A percentile compares a stretch with the other conserved stretches of the same genome.
Evolutionary conservation across 1,140 invertebrate species (phyloP).

Genomic region (Cryptotermes secundus): DNA sequence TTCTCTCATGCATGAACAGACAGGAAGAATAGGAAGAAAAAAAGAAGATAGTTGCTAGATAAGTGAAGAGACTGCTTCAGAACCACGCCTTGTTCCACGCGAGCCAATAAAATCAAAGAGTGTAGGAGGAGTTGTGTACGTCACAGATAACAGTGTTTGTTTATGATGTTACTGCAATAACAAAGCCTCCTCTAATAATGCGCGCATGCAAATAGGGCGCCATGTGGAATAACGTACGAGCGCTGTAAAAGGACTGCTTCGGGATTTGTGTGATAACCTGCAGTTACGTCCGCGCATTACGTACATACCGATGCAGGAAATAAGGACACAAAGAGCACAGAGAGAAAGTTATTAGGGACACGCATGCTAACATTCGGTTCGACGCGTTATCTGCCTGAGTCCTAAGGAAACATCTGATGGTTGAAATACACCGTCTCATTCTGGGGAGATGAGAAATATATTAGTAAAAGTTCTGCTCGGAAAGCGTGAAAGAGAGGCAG

Average conservation of each 20-base stretch:
- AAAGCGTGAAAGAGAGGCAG: no score
- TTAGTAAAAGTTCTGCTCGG: no score
- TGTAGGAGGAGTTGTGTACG: not conserved
- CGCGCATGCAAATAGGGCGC: not conserved
- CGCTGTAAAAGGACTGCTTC: not conserved
- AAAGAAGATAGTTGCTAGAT: not conserved
- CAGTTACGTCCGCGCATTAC: not conserved
- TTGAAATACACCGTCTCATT: no score
- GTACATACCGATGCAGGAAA: not conserved
- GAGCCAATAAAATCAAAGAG: not conserved
- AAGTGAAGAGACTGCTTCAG: not conserved
- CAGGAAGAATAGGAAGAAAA: not conserved
- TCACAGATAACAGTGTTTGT: slow-evolving; percentile 3
- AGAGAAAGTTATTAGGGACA: no score
- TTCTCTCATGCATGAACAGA: slow-evolving; percentile 11
- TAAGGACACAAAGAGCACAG: not conserved
- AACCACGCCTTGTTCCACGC: slow-evolving; percentile 1
- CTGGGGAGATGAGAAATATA: no score
- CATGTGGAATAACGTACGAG: not conserved
- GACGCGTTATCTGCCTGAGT: no score
- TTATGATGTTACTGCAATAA: slow-evolving; percentile 7
- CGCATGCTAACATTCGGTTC: no score
- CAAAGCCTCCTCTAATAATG: not conserved
- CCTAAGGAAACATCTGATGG: no score
- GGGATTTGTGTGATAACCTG: not conserved